These are phyloP conservation scores for Drosophila imparisetae DNA, from an alignment of 2,888 invertebrate species.

Conservation along the genomic window DNA sequence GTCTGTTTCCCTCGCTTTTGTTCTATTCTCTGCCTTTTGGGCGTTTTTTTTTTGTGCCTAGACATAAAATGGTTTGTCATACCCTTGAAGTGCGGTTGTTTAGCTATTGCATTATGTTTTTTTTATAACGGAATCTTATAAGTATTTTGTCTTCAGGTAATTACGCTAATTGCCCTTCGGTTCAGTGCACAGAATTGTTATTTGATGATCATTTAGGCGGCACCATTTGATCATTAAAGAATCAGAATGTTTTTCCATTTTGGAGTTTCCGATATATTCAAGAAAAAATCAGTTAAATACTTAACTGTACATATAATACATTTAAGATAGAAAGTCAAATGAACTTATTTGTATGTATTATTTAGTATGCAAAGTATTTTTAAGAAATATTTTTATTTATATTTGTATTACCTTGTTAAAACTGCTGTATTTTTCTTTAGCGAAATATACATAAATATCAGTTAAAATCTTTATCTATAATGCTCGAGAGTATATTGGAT, in stretches of 20 bases:
- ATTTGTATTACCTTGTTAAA: not conserved
- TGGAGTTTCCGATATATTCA: not conserved
- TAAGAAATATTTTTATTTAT: not conserved
- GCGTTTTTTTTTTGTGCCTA: constrained; percentile 14
- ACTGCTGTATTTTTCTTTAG: not conserved
- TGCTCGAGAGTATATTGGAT: constrained; percentile 22
- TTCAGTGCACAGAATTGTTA: not conserved
- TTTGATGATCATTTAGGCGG: not conserved
- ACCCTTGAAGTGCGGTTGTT: constrained; percentile 1
- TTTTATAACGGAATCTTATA: not conserved
- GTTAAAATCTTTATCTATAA: not conserved
- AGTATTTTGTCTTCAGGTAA: not conserved
- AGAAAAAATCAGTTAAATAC: not conserved
- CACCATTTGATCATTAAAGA: not conserved
- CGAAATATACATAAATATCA: not conserved
- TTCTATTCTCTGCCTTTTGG: constrained; percentile 35
- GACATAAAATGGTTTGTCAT: constrained; percentile 13
- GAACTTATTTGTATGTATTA: not conserved
- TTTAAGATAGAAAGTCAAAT: not conserved
- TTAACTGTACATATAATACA: not conserved
- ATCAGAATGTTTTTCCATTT: not conserved
- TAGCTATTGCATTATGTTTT: not conserved
- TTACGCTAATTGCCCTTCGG: not conserved
- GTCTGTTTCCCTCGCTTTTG: constrained; percentile 1
- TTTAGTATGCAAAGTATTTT: not conserved